Evolutionary conservation across 2,113 vertebrate genomes (phyloP), one percentile per base, ranked within the genome.

Genomic region (Cavia aperea): DNA sequence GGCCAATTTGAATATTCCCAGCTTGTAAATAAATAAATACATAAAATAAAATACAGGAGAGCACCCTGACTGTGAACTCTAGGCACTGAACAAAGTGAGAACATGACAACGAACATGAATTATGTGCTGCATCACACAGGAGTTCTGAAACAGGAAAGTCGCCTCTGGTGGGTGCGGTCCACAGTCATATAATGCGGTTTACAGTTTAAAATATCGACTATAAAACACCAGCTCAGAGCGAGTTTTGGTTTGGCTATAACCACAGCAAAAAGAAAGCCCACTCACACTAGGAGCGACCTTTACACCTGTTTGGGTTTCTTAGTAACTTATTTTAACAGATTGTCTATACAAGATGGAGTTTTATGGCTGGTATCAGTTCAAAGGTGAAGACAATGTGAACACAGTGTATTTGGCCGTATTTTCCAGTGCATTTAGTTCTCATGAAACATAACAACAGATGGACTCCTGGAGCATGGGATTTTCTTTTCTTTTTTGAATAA

Each of bases 311-410:
- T 86, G 81, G 95, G 93, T 96, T 97, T 96, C 95, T 97, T 54
- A 96, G 95, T 96, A 97, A 97, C 95, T 96, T 96, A 96, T 96
- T 97, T 96, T 95, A 97, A 96, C 95, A 96, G 95, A 95, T 94
- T 95, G 93, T 94, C 95, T 91, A 88, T 96, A 96, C 68, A 66
- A 90, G 93, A 96, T 91, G 92, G 85, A 79, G 89, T 97, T 96
- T 97, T 97, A 96, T 96, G 89, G 83, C 95, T 88, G 91, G 77
- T 95, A 96, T 96, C 93, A 95, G 95, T 96, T 91, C 96, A 97
- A 97, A 97, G 95, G 95, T 96, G 84, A 81, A 51, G 63, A 78
- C 90, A 94, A 94, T 36, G 79, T 90, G 93, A 92, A 85, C 83
- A 2, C 54, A 93, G 78, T 78, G 75, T 91, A 66, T 88, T 95